Conservation (phyloP, 2,888 invertebrate species). For the Diaperis boleti region DNA sequence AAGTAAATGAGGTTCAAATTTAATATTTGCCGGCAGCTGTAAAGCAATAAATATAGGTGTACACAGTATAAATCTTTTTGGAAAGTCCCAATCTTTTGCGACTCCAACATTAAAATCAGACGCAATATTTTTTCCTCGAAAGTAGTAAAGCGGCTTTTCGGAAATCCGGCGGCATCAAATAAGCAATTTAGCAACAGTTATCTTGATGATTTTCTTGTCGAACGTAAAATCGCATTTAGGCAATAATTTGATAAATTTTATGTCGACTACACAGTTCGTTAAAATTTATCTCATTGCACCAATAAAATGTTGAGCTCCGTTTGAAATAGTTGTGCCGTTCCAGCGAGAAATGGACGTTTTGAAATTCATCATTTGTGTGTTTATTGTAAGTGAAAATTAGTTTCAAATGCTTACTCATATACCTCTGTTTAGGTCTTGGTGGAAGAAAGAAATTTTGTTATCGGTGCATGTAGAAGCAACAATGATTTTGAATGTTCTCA, state of each 20-base stretch:
- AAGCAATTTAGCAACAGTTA: background rate
- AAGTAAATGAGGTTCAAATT: no score
- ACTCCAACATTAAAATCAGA: no score
- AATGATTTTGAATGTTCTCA: slow-evolving; percentile 41
- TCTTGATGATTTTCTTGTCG: slow-evolving; percentile 18
- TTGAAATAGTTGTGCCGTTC: background rate
- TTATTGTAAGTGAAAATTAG: no score
- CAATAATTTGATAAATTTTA: slow-evolving; percentile 31
- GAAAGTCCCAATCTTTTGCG: no score
- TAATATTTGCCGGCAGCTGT: no score
- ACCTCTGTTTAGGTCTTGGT: no score
- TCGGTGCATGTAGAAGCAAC: background rate
- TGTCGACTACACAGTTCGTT: background rate
- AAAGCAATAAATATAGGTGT: no score
- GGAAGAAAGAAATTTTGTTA: background rate
- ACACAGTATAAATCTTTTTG: no score
- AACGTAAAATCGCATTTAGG: slow-evolving; percentile 13
- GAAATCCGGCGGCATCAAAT: background rate
- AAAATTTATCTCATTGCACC: slow-evolving; percentile 7
- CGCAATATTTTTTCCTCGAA: no score
- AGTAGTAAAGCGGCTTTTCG: no score
- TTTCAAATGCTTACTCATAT: no score
- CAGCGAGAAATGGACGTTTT: background rate
- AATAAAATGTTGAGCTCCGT: background rate
- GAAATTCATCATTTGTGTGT: background rate